Percentiles rank a stretch among this genome's conserved stretches.
Conservation (phyloP, 2,113 vertebrate species). For the Candoia aspera region DNA sequence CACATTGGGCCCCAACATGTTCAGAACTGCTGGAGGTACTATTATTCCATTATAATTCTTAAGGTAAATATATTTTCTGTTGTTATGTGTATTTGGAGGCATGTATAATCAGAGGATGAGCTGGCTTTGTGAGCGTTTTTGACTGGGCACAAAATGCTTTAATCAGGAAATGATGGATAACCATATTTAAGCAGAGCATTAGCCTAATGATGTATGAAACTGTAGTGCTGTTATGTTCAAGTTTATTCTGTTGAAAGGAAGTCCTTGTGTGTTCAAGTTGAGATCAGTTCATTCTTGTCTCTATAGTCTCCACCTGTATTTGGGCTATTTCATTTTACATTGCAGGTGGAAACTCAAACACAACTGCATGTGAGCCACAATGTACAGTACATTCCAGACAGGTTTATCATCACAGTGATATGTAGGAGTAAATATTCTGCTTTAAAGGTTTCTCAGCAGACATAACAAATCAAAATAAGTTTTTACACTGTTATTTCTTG, state of each 20-base stretch:
- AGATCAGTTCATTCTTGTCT: neutral
- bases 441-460: neutral
- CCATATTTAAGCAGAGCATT: conserved; percentile 36
- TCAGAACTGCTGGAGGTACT: neutral
- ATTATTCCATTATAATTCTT: neutral
- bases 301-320: neutral
- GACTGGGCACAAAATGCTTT: conserved; percentile 35
- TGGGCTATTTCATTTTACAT: neutral
- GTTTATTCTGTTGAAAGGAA: conserved; percentile 42
- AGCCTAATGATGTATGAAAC: conserved; percentile 28
- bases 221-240: conserved; percentile 39
- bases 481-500: neutral
- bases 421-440: neutral
- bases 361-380: neutral
- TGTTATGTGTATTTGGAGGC: neutral
- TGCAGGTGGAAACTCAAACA: neutral
- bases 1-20: neutral
- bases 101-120: conserved; percentile 34
- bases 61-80: neutral
- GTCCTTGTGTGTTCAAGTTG: conserved; percentile 15
- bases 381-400: neutral
- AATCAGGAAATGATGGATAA: conserved; percentile 46
- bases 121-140: conserved; percentile 35
- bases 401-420: neutral
- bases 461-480: neutral